Conservation (phyloP, 2,888 invertebrate genomes). For the Lasioglossum lativentre region DNA sequence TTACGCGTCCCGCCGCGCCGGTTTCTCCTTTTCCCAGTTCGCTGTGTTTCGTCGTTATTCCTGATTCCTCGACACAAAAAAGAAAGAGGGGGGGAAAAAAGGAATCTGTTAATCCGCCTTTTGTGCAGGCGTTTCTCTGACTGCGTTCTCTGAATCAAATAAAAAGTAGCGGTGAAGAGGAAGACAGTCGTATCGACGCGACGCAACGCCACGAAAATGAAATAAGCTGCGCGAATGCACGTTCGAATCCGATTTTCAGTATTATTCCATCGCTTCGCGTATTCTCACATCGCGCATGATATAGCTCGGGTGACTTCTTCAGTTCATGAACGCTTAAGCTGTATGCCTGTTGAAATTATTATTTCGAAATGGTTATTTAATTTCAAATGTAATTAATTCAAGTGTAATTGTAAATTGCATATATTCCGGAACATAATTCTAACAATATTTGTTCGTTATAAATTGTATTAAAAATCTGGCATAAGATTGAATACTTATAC, state of each 20-base stretch:
- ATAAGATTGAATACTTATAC: too few relatives aligned
- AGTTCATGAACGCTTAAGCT: too few relatives aligned
- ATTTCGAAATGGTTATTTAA: too few relatives aligned
- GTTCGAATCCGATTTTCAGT: conserved; percentile 34
- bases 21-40: neutral
- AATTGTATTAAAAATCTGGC: too few relatives aligned
- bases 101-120: conserved; percentile 66
- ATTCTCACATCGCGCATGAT: conserved; percentile 5
- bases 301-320: neutral
- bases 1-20: neutral
- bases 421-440: too few relatives aligned
- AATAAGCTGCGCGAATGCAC: conserved; percentile 49
- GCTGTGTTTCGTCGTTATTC: conserved; percentile 49
- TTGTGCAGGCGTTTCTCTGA: conserved; percentile 48
- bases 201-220: conserved; percentile 48
- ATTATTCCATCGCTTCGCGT: conserved; percentile 27
- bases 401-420: too few relatives aligned
- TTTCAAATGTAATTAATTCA: too few relatives aligned
- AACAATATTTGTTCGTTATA: too few relatives aligned
- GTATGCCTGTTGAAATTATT: too few relatives aligned
- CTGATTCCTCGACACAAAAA: conserved; percentile 53
- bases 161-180: neutral
- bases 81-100: neutral
- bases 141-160: neutral
- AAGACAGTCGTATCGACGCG: neutral